Evolutionary conservation across 23 tunicate species (phyloP).

Genomic region (Styela plicata): DNA sequence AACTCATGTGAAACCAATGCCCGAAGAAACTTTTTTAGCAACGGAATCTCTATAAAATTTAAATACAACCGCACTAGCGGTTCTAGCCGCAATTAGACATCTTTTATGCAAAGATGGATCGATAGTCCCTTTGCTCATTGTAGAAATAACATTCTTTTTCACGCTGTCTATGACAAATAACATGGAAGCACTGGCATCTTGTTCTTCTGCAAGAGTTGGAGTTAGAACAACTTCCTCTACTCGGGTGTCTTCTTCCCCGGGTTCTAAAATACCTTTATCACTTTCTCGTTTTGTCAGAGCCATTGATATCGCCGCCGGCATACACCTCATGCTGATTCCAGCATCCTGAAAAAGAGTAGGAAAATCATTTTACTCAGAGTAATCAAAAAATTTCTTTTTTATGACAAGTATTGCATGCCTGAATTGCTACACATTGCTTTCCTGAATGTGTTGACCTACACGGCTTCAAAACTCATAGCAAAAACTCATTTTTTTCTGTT

Average conservation of each 20-base stretch:
- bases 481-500: too few relatives aligned
- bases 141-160: constrained; percentile 38
- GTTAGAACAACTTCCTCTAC: constrained; percentile 31
- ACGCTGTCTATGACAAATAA: constrained; percentile 77
- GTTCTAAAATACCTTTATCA: constrained; percentile 10
- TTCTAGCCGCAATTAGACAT: constrained; percentile 39
- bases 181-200: constrained; percentile 38
- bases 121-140: constrained; percentile 43
- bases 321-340: constrained; percentile 64
- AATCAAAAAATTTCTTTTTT: too few relatives aligned
- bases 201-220: constrained; percentile 43
- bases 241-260: constrained; percentile 1
- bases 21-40: constrained; percentile 33
- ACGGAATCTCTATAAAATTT: constrained; percentile 65
- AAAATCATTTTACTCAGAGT: too few relatives aligned
- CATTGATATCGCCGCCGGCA: constrained; percentile 76
- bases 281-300: constrained; percentile 36
- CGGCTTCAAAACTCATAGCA: too few relatives aligned
- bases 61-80: constrained; percentile 32
- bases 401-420: too few relatives aligned
- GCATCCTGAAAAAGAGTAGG: constrained; percentile 75
- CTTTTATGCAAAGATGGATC: constrained; percentile 32
- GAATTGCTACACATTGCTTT: too few relatives aligned
- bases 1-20: neutral
- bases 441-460: too few relatives aligned